Conservation (phyloP, 2,113 vertebrate species). For the Oncorhynchus gorbuscha region DNA sequence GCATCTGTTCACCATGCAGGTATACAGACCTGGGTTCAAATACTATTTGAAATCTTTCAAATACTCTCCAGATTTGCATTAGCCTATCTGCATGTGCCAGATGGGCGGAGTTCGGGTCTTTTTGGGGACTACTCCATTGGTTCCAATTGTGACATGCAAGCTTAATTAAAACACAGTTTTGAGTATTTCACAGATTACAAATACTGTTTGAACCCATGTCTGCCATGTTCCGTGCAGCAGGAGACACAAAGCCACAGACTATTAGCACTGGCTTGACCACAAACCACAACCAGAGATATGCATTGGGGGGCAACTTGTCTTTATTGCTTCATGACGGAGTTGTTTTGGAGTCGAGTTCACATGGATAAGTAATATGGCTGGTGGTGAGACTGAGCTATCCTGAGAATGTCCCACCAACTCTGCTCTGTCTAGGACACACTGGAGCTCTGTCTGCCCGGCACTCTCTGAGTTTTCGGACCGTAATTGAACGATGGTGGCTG, state of each 20-base stretch:
- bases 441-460: neutral
- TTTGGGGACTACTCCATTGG: no score
- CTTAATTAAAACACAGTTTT: no score
- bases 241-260: constrained; percentile 24
- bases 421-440: constrained; percentile 13
- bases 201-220: no score
- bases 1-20: no score
- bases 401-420: constrained; percentile 32
- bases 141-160: no score
- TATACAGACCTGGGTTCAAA: no score
- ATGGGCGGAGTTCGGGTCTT: no score
- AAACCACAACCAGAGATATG: constrained; percentile 23
- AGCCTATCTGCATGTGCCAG: no score
- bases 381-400: constrained; percentile 33
- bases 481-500: neutral
- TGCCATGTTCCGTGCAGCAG: constrained; percentile 29
- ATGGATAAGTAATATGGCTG: constrained; percentile 29
- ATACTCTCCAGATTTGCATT: no score
- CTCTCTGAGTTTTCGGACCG: neutral
- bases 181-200: no score
- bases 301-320: constrained; percentile 10
- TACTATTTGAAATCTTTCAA: no score
- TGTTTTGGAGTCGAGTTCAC: constrained; percentile 33
- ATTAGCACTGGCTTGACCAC: constrained; percentile 22
- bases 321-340: constrained; percentile 16